Evolutionary conservation across 2,113 vertebrate genomes (phyloP).

Genomic region (Sorex araneus): DNA sequence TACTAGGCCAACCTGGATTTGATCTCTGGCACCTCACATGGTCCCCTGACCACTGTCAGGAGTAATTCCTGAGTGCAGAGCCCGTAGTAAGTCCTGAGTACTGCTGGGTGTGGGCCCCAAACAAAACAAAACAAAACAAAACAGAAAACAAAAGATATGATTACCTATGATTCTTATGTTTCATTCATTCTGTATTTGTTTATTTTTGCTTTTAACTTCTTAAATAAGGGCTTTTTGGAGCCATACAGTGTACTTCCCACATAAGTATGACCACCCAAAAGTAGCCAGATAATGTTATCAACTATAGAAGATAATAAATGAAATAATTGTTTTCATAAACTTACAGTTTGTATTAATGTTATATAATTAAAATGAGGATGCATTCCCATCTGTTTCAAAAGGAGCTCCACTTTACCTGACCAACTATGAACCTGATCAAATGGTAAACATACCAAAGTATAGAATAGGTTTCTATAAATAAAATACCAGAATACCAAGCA

Average conservation of each 20-base stretch:
- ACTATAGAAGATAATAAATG: slow-evolving; percentile 32
- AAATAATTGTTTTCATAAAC: slow-evolving; percentile 47
- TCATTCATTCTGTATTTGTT: slow-evolving; percentile 15
- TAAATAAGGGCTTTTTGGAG: background rate
- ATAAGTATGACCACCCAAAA: background rate
- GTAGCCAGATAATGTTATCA: background rate
- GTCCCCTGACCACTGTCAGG: too few species aligned
- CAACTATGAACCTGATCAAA: slow-evolving; percentile 29
- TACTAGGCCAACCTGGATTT: too few species aligned
- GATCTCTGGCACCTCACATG: too few species aligned
- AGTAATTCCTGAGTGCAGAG: too few species aligned
- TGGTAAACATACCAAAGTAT: background rate
- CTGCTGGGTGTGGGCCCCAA: too few species aligned
- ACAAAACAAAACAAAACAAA: too few species aligned
- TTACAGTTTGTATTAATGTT: slow-evolving; percentile 49
- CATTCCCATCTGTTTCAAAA: slow-evolving; percentile 7
- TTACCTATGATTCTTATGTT: background rate
- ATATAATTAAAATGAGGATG: slow-evolving; percentile 29
- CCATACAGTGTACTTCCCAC: slow-evolving; percentile 27
- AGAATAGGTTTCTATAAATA: slow-evolving; percentile 1
- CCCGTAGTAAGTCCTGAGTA: too few species aligned
- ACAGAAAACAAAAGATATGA: too few species aligned
- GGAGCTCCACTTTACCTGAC: slow-evolving; percentile 33
- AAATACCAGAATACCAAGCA: background rate
- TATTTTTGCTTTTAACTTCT: slow-evolving; percentile 15